phyloP scores from a whole-genome alignment of 2,797 vertebrate genomes.

The Megalops cyprinoides region DNA sequence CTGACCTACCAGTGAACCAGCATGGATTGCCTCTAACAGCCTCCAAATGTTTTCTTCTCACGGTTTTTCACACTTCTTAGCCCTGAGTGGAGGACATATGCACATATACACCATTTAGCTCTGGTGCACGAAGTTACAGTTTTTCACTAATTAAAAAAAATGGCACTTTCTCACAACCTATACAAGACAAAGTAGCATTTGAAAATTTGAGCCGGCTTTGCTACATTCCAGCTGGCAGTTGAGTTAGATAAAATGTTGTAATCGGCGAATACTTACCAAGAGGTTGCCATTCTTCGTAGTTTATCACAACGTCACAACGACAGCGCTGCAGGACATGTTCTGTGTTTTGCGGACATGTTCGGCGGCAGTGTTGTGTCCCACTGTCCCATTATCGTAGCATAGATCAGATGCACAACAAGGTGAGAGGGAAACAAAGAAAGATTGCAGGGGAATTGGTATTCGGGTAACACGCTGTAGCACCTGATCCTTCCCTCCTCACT shows the following conservation, averaged over 20 bases:
- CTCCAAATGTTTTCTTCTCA: constrained; percentile 58
- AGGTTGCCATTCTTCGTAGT: background rate
- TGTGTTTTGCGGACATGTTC: background rate
- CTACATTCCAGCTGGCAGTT: background rate
- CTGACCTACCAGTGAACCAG: constrained; percentile 70
- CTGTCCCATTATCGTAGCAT: background rate
- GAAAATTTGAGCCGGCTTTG: background rate
- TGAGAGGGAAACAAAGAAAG: background rate
- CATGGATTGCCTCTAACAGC: constrained; percentile 55
- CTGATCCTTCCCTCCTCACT: constrained; percentile 6
- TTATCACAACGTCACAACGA: background rate
- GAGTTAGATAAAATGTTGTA: background rate
- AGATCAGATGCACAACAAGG: background rate
- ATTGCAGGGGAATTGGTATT: constrained; percentile 10
- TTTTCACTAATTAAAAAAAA: constrained; percentile 6
- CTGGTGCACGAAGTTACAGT: background rate
- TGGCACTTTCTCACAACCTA: background rate
- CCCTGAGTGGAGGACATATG: constrained; percentile 43
- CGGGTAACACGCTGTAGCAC: constrained; percentile 11
- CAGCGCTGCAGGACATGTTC: background rate
- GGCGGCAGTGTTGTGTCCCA: background rate
- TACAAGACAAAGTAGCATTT: background rate
- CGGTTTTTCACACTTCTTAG: constrained; percentile 49
- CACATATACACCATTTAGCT: constrained; percentile 24
- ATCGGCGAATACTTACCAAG: background rate